Evolutionary conservation across 2,797 vertebrate species (phyloP).

Genomic region (Simalia tracyae): DNA sequence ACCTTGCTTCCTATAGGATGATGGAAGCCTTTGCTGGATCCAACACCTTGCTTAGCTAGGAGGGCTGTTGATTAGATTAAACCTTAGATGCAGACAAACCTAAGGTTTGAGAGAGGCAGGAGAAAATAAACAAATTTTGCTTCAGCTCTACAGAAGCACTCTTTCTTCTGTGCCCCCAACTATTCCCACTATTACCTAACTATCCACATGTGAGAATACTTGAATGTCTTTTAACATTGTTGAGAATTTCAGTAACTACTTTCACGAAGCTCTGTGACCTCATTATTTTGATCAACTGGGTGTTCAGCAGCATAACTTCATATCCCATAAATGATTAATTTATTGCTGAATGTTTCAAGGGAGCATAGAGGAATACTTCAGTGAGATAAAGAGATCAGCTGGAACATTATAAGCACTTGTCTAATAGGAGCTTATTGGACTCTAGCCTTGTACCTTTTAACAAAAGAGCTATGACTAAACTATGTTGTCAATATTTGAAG

Average conservation of each 20-base stretch:
- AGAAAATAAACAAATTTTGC: not conserved
- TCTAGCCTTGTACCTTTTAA: slow-evolving; percentile 27
- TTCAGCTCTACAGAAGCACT: not conserved
- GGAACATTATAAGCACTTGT: slow-evolving; percentile 48
- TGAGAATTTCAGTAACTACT: slow-evolving; percentile 11
- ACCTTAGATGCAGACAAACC: not conserved
- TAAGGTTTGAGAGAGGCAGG: not conserved
- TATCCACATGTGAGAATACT: not conserved
- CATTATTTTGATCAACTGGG: not conserved
- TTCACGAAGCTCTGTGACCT: slow-evolving; percentile 16
- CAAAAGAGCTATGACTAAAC: not conserved
- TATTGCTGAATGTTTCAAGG: slow-evolving; percentile 56
- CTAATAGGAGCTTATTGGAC: slow-evolving; percentile 51
- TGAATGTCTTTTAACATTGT: not conserved
- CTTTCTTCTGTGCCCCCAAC: not conserved
- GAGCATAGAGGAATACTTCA: slow-evolving; percentile 52
- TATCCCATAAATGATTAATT: slow-evolving; percentile 66
- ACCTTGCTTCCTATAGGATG: not conserved
- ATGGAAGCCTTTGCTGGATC: not conserved
- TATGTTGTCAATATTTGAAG: not conserved
- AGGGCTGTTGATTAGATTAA: not conserved
- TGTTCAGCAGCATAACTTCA: slow-evolving; percentile 41
- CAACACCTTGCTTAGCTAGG: not conserved
- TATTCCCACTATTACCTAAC: not conserved
- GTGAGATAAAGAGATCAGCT: slow-evolving; percentile 45